Conservation (phyloP, 2,113 vertebrate species). For the Holacanthus passer region DNA sequence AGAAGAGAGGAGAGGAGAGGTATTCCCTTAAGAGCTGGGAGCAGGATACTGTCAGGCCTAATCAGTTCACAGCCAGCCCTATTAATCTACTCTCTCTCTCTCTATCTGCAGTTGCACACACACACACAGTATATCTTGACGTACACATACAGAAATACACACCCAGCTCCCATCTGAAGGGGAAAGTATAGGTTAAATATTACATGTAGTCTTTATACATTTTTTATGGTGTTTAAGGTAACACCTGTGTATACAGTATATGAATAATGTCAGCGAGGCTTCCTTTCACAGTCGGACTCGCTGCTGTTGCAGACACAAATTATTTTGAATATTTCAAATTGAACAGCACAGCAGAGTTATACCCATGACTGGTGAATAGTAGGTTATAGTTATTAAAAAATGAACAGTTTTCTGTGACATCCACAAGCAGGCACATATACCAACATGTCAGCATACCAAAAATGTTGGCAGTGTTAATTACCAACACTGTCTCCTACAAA, state of each 20-base stretch:
- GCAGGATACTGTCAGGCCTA: constrained; percentile 18
- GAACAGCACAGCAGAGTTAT: too few species aligned
- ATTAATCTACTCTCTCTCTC: constrained; percentile 30
- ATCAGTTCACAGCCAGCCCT: constrained; percentile 30
- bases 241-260: background rate
- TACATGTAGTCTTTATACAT: background rate
- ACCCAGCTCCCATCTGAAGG: background rate
- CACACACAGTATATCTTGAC: background rate
- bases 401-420: too few species aligned
- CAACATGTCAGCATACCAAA: too few species aligned
- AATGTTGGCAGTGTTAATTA: too few species aligned
- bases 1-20: background rate
- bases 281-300: background rate
- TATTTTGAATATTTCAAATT: background rate
- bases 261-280: background rate
- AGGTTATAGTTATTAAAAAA: too few species aligned
- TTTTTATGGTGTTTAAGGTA: background rate
- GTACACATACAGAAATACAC: background rate
- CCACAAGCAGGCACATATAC: too few species aligned
- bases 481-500: background rate
- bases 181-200: background rate
- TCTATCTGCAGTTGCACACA: constrained; percentile 7
- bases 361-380: too few species aligned
- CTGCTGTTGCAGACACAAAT: background rate
- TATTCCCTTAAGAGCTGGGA: constrained; percentile 42